These are phyloP conservation scores for Agelas oroides DNA, from an alignment of 37 sponge, comb jelly and placozoan species.

Conservation along the genomic window DNA sequence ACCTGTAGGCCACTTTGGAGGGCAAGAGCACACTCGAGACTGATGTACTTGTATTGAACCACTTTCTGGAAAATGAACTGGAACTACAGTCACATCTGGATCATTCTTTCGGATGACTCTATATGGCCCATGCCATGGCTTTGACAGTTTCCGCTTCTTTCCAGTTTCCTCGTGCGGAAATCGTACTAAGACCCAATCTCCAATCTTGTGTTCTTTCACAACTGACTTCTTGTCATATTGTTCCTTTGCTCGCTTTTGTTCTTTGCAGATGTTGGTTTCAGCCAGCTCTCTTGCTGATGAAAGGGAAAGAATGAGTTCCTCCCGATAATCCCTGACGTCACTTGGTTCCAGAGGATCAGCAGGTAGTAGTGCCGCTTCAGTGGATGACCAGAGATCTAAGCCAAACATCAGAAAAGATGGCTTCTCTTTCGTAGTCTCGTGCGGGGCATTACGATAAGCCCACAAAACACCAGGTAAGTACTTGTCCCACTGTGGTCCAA, in stretches of 20 bases:
- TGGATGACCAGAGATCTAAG: too few species aligned
- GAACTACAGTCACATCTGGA: conserved; percentile 25
- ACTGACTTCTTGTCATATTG: neutral
- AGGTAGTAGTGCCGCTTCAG: too few species aligned
- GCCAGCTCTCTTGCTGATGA: too few species aligned
- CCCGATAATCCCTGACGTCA: too few species aligned
- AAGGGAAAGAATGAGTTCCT: too few species aligned
- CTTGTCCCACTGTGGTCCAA: conserved; percentile 37
- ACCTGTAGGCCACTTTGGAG: too few species aligned
- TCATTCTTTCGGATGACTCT: conserved; percentile 12
- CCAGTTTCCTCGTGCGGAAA: too few species aligned
- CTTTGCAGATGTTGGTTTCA: too few species aligned
- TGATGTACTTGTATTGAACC: conserved; percentile 43
- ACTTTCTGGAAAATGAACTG: conserved; percentile 49
- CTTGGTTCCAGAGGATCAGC: too few species aligned
- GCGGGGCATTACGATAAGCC: too few species aligned
- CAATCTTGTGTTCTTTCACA: neutral
- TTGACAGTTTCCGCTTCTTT: neutral
- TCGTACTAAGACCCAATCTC: neutral
- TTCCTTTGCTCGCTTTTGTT: neutral
- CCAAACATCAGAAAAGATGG: too few species aligned
- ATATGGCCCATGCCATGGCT: neutral
- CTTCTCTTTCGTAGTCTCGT: too few species aligned
- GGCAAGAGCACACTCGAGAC: conserved; percentile 41
- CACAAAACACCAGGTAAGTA: conserved; percentile 41